Base-by-base conservation (phyloP, 2,888 invertebrate genomes). In the Gryllus longicercus region DNA sequence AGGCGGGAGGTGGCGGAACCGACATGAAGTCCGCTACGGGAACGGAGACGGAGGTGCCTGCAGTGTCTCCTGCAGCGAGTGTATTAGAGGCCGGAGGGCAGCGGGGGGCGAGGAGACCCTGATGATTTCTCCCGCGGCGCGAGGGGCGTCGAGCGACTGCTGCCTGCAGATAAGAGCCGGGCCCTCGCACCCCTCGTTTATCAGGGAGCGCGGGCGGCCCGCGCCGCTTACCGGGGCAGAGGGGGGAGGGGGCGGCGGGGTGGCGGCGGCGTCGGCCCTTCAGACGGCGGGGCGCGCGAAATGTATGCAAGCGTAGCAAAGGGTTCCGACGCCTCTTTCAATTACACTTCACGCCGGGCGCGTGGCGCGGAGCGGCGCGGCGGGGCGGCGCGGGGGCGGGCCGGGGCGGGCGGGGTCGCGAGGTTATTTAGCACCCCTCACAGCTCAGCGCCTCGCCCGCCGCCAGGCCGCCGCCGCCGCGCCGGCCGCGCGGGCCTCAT, bases 361-460 rank as follows among this genome's bases (percentile, higher is more conserved):
- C 14, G 63, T 18, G 63, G n/a, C 14, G 63, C 16, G 63, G 21
- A 21, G 21, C 21, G 21, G 21, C 21, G 21, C 21, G 16, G 51
- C 11, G 51, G 63, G 3, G 63, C 18, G 18, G 63, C 12, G 63
- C 14, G 63, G 63, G n/a, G 63, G 63, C 63, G 16, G 63, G 4
- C n/a, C n/a, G 16, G 14, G 63, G n/a, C 16, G n/a, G 63, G n/a
- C 63, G n/a, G 16, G 63, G 63, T 63, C 63, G n/a, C 63, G n/a
- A n/a, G n/a, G 16, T 63, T 63, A 63, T 63, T 63, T 63, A 63
- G 63, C 63, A 63, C 63, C 63, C 63, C 63, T 63, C 63, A 63
- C 16, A 63, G n/a, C 63, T 63, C 63, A 18, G 5, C 14, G 16
- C n/a, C 63, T 3, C 16, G 63, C n/a, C 18, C 63, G 18, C 63